Evolutionary conservation across 1,140 invertebrate species (phyloP), one percentile per base, ranked within the genome.

Genomic region (Antheraea pernyi): DNA sequence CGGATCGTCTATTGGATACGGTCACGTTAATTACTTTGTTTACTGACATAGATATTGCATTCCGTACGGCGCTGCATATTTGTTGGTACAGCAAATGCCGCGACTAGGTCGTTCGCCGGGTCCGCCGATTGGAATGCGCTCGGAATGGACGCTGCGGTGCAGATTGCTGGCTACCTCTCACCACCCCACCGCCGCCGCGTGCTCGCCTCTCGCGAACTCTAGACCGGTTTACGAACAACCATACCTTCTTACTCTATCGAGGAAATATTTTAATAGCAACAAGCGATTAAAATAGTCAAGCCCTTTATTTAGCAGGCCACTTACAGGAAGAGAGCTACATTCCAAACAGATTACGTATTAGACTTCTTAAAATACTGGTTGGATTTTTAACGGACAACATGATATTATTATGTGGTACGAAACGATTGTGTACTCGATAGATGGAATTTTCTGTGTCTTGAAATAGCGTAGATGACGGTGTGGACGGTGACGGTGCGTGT

Each of bases 71-170:
- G 58, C 58, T 60, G 66, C 65, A 62, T 71, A 69, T 71, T 70
- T 68, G 73, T 63, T 62, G 68, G 62, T 48, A 59, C 60, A 48
- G 61, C 66, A 69, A 72, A 68, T 72, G 71, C 76, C 69, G 73
- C 71, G 65, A 69, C 75, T 83, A 84, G 82, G 78, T 82, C 82
- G 77, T 81, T 73, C 77, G 75, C 68, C 59, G 68, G 59, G 77
- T 81, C 72, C 77, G 75, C 68, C 59, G 68, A 60, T 42, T 69
- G 85, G 84, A 86, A 88, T 88, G 86, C 83, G 84, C 67, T 81
- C 80, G 82, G 83, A 80, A 83, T 83, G 82, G 79, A 81, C 76
- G 66, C 75, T 19, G 18, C 72, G 65, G 61, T 80, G 79, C 80
- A 80, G 78, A 79, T 77, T 76, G 79, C 80, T 75, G 68, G 66